phyloP scores from a whole-genome alignment of 2,888 invertebrate genomes.

The Drosophila borealis region DNA sequence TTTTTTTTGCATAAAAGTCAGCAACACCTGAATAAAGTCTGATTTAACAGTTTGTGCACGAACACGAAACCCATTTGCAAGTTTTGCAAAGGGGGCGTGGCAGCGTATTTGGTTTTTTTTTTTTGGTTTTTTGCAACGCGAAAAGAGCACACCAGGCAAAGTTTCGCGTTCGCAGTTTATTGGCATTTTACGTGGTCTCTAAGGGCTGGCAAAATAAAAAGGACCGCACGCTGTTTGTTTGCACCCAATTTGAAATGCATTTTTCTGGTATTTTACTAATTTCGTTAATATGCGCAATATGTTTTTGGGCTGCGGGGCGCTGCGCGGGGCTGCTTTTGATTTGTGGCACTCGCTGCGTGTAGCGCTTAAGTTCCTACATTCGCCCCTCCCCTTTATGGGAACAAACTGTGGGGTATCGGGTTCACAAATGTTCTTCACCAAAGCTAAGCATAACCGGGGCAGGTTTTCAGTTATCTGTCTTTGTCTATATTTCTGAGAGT shows the following conservation, averaged over 20 bases:
- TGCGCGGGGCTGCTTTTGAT: conserved; percentile 28
- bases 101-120: conserved; percentile 41
- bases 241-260: conserved; percentile 64
- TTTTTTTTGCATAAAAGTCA: conserved; percentile 36
- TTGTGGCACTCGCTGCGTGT: conserved; percentile 38
- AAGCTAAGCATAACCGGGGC: too few species aligned
- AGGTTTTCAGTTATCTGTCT: too few species aligned
- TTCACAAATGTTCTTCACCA: too few species aligned
- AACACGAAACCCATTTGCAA: conserved; percentile 51
- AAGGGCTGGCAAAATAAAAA: conserved; percentile 8
- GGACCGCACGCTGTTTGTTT: conserved; percentile 15
- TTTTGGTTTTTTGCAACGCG: conserved; percentile 22
- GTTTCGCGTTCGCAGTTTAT: conserved; percentile 67
- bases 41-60: conserved; percentile 68
- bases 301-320: conserved; percentile 20
- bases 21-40: conserved; percentile 62
- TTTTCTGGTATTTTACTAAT: conserved; percentile 68
- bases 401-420: neutral
- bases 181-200: conserved; percentile 69
- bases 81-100: conserved; percentile 32
- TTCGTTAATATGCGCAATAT: conserved; percentile 69
- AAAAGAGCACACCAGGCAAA: conserved; percentile 55
- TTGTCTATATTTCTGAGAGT: too few species aligned
- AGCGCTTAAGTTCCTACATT: neutral
- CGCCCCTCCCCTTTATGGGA: neutral